Base-by-base conservation (phyloP, 2,888 invertebrate species). In the Platycnemis pennipes region DNA sequence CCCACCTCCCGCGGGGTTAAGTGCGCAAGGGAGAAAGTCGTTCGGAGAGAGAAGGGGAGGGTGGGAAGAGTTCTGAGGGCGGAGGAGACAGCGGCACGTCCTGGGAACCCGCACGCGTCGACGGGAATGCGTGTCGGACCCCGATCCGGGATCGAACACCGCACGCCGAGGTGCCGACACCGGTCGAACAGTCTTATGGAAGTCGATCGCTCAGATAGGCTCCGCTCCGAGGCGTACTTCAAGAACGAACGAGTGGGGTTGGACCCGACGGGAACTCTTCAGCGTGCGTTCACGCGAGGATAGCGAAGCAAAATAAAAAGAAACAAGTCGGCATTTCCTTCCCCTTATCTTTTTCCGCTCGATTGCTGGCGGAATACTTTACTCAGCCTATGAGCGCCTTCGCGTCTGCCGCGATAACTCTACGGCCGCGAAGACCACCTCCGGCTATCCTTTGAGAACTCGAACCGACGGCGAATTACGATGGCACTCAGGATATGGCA, bases 121-220 rank as follows among this genome's bases (percentile, higher is more conserved):
- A 26, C 77, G 37, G 37, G 37, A 77, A 31, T 77, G 77, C 77
- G 77, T 77, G 77, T n/a, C 37, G 13, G 37, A 37, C 13, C n/a
- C 77, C 77, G 77, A 77, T 77, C 77, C 37, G 37, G 77, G 77
- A 77, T 77, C 77, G 77, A 77, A 37, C n/a, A 77, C 37, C 22
- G 77, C 77, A 2, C 26, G 77, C 77, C 77, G 37, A 77, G 77
- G 77, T 77, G 77, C 77, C 31, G 37, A 77, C 77, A 37, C 37
- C 37, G 37, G 31, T 77, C 31, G 3, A 31, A 69, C 8, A 69
- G 31, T 31, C 77, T 31, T 26, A 37, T 77, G 37, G n/a, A 77
- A 77, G 77, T 13, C 31, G 77, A 77, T 77, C 77, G 77, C 77
- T 11, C 13, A 77, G 77, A 77, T 77, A 77, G 37, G 8, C 37